Base-by-base conservation (phyloP, 64 coral and sea anemone genomes). In the Catalaphyllia jardinei region DNA sequence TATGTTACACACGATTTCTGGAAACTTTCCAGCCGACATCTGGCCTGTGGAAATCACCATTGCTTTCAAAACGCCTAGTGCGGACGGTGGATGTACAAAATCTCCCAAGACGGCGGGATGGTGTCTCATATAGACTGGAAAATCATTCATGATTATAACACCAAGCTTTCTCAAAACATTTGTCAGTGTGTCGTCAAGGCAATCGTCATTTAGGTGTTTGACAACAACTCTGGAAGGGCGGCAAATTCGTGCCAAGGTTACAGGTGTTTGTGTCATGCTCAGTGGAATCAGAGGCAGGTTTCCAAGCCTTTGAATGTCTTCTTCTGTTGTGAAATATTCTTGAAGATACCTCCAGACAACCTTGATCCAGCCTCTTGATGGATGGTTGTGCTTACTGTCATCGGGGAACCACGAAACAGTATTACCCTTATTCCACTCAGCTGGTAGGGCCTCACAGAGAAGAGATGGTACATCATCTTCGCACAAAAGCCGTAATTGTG, bases 261-360 rank as follows among this genome's bases (percentile, higher is more conserved):
- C 52, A 20, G 20, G 38, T 59, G 75, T 55, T 54, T 74, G 35
- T n/a, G 39, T 14, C 39, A 77, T 52, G 22, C 16, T 77, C 0
- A 77, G 14, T 10, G 74, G 74, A 50, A 77, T 20, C 20, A 77
- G 74, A 3, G 74, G 74, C 52, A 77, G 38, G 20, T 50, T 50
- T 49, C 39, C 42, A 15, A 77, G 74, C 4, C 8, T 38, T 1
- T 11, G 74, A 52, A 77, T 19, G 8, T 77, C 74, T 8, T 24
- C 24, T 6, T 0, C 1, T 35, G 19, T 31, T 0, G 35, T 10
- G 25, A 95, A 95, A 46, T 91, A 71, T 3, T 73, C 71, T 29
- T 29, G 84, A 31, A 95, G 65, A 75, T 95, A 95, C 22, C 18
- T 52, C 93, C 93, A 95, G n/a, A 95, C 67, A 60, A 73, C 54